Base-by-base conservation (phyloP, 1,140 invertebrate species). In the Habropoda laboriosa region DNA sequence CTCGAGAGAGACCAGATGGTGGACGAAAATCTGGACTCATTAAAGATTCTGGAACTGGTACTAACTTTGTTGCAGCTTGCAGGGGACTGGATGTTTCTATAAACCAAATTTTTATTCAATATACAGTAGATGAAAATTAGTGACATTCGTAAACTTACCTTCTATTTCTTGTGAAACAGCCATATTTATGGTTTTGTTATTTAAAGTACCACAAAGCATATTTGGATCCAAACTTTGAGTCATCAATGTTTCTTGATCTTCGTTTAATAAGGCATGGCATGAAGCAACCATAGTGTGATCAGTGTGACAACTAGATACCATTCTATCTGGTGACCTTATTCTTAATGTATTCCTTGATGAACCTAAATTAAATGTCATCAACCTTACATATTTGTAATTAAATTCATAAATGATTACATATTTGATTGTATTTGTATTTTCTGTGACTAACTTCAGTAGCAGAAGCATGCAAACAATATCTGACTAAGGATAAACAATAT, bases 11-110 rank as follows among this genome's bases (percentile, higher is more conserved):
- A 42, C 91, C 91, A 10, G 90, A 92, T 24, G 93, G 89, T 76
- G 95, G 94, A 84, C 95, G 93, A 88, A 96, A 96, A 90, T 97
- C 96, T 3, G 96, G 97, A 91, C 96, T 97, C 95, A 97, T 97
- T 0, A 97, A 92, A 1, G 96, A 96, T 88, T 98, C 97, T 12
- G 97, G 96, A 47, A 97, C 96, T 4, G 97, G 97, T 1, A 98
- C 96, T 92, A 97, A 95, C 92, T 97, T 97, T 1, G 96, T 96
- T 53, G 96, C 96, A 51, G 96, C 96, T 88, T 96, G 96, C 64
- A 97, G 88, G 3, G 96, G 96, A 86, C 95, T 96, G 61, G 92
- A 90, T 73, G 89, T 91, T 83, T 92, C 91, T 92, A 68, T 2
- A 85, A 78, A 79, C 0, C 8, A 60, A 57, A 81, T 57, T 13